A percentile compares a stretch with the other conserved stretches of the same genome.
phyloP scores from a whole-genome alignment of 2,888 invertebrate genomes.

The Agrochola lota region DNA sequence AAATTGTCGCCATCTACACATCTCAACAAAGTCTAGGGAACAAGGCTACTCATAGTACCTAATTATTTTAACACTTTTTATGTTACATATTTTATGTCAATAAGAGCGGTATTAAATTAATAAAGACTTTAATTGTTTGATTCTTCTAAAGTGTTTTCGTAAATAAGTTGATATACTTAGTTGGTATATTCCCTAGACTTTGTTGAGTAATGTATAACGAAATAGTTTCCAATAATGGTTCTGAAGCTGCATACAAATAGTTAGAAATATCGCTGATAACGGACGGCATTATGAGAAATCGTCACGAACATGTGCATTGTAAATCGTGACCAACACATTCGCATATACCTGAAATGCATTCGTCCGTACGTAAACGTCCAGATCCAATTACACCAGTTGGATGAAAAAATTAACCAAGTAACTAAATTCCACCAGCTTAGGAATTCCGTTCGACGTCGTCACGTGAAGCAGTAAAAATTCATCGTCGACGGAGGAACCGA shows the following conservation, averaged over 20 bases:
- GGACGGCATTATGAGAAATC: slow-evolving; percentile 25
- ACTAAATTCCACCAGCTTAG: slow-evolving; percentile 53
- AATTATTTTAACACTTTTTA: no score
- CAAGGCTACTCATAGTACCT: no score
- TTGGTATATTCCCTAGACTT: no score
- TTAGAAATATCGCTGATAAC: slow-evolving; percentile 13
- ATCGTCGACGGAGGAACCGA: slow-evolving; percentile 55
- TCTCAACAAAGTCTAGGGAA: no score
- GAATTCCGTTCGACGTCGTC: slow-evolving; percentile 55
- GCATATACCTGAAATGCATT: slow-evolving; percentile 48
- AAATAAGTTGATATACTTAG: no score
- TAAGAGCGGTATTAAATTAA: no score
- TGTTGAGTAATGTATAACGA: background rate
- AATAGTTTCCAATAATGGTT: background rate
- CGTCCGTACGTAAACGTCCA: slow-evolving; percentile 35
- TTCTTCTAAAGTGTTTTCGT: no score
- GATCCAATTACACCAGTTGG: slow-evolving; percentile 53
- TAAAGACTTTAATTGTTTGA: no score
- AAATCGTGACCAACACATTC: slow-evolving; percentile 36
- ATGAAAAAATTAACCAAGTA: slow-evolving; percentile 49
- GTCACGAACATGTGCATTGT: slow-evolving; percentile 36
- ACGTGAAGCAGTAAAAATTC: slow-evolving; percentile 61
- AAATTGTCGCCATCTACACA: background rate
- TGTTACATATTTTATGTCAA: no score
- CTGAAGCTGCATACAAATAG: slow-evolving; percentile 6